Evolutionary conservation across 1,140 invertebrate genomes (phyloP).

Genomic region (Halotydeus destructor): DNA sequence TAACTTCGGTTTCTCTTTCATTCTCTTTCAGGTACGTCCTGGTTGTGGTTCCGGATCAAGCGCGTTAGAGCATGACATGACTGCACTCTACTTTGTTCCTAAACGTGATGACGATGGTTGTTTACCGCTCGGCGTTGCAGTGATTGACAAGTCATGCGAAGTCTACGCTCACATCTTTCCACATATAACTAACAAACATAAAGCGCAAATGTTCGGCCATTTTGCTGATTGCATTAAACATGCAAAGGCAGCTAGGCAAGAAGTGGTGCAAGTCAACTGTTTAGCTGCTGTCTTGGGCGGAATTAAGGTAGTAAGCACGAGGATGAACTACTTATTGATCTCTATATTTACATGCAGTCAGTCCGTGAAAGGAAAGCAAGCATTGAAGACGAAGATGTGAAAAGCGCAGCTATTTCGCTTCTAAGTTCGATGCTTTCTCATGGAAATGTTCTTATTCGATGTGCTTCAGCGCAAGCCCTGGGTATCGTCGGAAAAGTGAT

Average conservation of each 20-base stretch:
- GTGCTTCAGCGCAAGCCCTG: slow-evolving; percentile 65
- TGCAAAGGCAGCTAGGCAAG: slow-evolving; percentile 69
- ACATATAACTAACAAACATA: slow-evolving; percentile 77
- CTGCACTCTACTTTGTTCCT: slow-evolving; percentile 57
- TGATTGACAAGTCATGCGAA: slow-evolving; percentile 79
- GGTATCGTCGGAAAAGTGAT: slow-evolving; percentile 72
- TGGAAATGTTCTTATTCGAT: slow-evolving; percentile 59
- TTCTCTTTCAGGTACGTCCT: slow-evolving; percentile 38
- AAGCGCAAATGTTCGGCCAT: slow-evolving; percentile 87
- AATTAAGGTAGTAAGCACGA: slow-evolving; percentile 35
- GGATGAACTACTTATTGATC: background rate
- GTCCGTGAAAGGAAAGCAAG: slow-evolving; percentile 64
- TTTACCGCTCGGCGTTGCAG: slow-evolving; percentile 83
- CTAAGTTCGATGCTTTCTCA: slow-evolving; percentile 49
- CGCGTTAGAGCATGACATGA: slow-evolving; percentile 82
- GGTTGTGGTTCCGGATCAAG: slow-evolving; percentile 83
- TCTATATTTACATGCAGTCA: slow-evolving; percentile 26
- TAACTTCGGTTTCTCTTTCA: slow-evolving; percentile 7
- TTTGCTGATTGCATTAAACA: slow-evolving; percentile 84
- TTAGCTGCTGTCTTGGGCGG: slow-evolving; percentile 79
- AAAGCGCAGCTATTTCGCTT: slow-evolving; percentile 56
- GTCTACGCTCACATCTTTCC: slow-evolving; percentile 87
- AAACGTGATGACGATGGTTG: too few species aligned
- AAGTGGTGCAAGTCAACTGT: slow-evolving; percentile 90
- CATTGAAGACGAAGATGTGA: slow-evolving; percentile 70